These are phyloP conservation scores for Cardiocondyla obscurior DNA, from an alignment of 1,140 invertebrate genomes.

Conservation along the genomic window DNA sequence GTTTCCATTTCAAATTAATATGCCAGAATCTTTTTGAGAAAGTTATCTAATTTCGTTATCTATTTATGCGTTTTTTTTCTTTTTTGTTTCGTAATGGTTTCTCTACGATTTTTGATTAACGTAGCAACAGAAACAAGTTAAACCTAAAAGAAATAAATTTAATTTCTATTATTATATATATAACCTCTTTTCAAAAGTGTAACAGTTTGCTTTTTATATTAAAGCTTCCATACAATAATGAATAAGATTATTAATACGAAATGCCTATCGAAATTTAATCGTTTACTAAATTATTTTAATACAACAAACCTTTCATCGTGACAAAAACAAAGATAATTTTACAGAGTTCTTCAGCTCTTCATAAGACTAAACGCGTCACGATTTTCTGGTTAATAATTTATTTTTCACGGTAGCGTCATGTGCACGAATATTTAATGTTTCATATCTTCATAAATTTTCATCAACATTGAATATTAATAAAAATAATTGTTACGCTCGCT, in stretches of 20 bases:
- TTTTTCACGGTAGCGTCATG: neutral
- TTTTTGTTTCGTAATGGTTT: neutral
- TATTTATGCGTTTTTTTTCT: neutral
- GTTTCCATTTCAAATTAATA: constrained; percentile 70
- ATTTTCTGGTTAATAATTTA: constrained; percentile 8
- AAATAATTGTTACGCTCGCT: neutral
- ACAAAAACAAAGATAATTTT: neutral
- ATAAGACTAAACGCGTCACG: neutral
- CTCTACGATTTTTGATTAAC: constrained; percentile 7
- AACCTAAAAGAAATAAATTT: constrained; percentile 9
- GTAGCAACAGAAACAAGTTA: neutral
- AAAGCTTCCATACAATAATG: too few species aligned
- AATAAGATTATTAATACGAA: neutral
- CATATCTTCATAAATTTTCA: neutral
- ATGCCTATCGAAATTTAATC: neutral
- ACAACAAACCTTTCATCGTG: constrained; percentile 21
- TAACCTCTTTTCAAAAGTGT: neutral
- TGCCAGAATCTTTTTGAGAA: neutral
- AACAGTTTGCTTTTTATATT: neutral
- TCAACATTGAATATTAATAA: neutral
- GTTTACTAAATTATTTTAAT: neutral
- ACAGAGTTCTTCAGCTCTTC: neutral
- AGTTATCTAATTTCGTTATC: neutral
- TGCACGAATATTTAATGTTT: neutral
- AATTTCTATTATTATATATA: neutral